These are phyloP conservation scores for Sinotaia quadrata DNA, from an alignment of 2,888 invertebrate genomes.

Conservation along the genomic window DNA sequence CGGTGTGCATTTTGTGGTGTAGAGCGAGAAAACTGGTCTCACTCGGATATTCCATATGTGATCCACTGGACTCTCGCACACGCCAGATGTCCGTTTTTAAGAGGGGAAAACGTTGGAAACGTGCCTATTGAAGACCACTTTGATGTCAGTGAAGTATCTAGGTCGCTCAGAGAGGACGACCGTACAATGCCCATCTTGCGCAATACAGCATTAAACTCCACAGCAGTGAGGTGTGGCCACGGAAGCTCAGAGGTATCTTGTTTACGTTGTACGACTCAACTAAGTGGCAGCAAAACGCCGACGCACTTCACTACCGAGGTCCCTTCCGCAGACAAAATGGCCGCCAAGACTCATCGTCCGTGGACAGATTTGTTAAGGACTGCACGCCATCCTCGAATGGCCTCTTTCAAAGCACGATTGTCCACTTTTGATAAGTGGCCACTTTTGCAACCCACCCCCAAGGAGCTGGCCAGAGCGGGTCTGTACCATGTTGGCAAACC, in stretches of 20 bases:
- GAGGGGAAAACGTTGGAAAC: conserved; percentile 5
- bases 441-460: conserved; percentile 8
- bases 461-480: conserved; percentile 21
- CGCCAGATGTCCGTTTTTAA: conserved; percentile 3
- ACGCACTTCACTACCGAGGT: background rate
- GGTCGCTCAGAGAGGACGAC: background rate
- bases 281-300: background rate
- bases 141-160: background rate
- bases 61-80: conserved; percentile 14
- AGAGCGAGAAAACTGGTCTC: conserved; percentile 91
- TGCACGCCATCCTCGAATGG: conserved; percentile 16
- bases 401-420: conserved; percentile 6
- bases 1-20: conserved; percentile 93
- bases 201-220: background rate
- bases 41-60: conserved; percentile 78
- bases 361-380: conserved; percentile 20
- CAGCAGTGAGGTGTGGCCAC: background rate
- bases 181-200: background rate
- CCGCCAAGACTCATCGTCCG: too few species aligned
- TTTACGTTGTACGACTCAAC: too few species aligned
- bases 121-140: background rate
- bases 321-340: background rate
- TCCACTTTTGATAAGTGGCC: conserved; percentile 15
- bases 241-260: background rate
- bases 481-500: conserved; percentile 1